Evolutionary conservation across 2,888 invertebrate species (phyloP), one percentile per base, ranked within the genome.

Genomic region (Eledona agricola): DNA sequence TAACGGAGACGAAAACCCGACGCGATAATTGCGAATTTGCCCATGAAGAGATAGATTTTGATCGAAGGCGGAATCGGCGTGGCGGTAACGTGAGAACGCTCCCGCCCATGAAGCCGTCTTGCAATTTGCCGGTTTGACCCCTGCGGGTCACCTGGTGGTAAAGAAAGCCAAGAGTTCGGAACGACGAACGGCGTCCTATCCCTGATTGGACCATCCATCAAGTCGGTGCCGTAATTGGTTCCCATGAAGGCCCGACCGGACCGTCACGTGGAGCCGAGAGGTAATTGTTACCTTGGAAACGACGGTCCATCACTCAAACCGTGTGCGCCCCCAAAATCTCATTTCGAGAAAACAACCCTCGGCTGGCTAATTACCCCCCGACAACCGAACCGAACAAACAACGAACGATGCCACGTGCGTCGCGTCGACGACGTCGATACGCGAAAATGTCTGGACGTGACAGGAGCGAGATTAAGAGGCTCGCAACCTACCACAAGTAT

Each of bases 161-260:
- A 45, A n/a, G n/a, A n/a, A n/a, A 45, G 45, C 34, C 45, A 34
- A 32, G 45, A 32, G 45, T 45, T 45, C 34, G 23, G 26, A 45
- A 12, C 45, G 42, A 37, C 46, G 53, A 51, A 32, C 34, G 29
- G 42, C 54, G 50, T 72, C 74, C 75, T 45, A 34, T 78, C 77
- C 76, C 78, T 79, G 80, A 81, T 81, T 81, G 81, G 81, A 78
- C 79, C 78, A 80, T 81, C 81, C 80, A 81, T 81, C 81, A 80
- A 78, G 70, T 69, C 68, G 72, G 70, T 72, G 69, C 72, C 72
- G 77, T 79, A 79, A 78, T 79, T 78, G 78, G 78, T 79, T 79
- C 78, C 76, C 78, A 78, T 77, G 76, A 72, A 72, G 69, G 70
- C 69, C 43, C 28, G 43, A 57, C 62, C 55, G 73, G 71, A 73